Base-by-base conservation (phyloP, 2,113 vertebrate species). In the Nycticryphes semicollaris region DNA sequence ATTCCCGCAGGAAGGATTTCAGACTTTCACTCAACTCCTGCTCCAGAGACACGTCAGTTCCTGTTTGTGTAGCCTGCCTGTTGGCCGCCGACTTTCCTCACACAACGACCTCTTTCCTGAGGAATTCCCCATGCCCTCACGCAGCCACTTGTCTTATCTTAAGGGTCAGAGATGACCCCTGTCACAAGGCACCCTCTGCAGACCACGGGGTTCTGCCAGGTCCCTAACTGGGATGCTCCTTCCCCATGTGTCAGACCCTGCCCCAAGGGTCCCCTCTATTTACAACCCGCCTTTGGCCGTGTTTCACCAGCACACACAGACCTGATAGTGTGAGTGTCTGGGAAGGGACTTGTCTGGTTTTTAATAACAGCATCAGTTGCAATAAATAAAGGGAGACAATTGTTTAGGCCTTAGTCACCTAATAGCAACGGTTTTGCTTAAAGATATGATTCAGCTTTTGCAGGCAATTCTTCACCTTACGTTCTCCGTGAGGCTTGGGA, bases 381-480 rank as follows among this genome's bases (percentile, higher is more conserved):
- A 68, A 56, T 70, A 89, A 92, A 87, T 72, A 87, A 87, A 37
- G 28, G 73, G 50, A 64, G 89, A 87, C 19, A 12, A 68, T 50
- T 48, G 48, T 82, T 78, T 79, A 22, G 77, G 80, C 81, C 91
- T 96, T 87, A 93, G 90, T 94, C 96, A 96, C 60, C 92, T 87
- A 93, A 94, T 51, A 57, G 94, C 62, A 62, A 50, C 79, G 73
- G 30, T 87, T 89, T 69, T 78, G 56, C 88, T 82, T 31, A 3
- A 84, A 73, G 89, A 39, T 14, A 21, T 91, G 90, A 97, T 68
- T 94, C 95, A 88, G 86, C 77, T 78, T 69, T 51, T 37, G 66
- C 86, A 74, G 89, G 64, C 60, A 16, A 9, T 54, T 89, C 92
- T 72, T 90, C 80, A 94, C 92, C 73, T 74, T 12, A 5, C 62